Conservation (phyloP, 1,140 invertebrate species). For the Akabosia matsudoensis region DNA sequence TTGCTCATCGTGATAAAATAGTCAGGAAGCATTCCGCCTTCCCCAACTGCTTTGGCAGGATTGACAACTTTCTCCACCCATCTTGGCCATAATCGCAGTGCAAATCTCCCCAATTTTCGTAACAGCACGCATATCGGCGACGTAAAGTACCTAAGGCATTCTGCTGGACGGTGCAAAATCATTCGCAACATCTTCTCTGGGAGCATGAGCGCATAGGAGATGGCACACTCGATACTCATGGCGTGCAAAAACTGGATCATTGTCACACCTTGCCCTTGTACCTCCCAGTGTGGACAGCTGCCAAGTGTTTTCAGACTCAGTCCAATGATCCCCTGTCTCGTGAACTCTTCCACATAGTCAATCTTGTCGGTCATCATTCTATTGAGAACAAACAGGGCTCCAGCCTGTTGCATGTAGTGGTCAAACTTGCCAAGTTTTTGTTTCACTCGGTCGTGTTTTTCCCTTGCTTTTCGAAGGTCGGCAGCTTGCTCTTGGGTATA, state of each 20-base stretch:
- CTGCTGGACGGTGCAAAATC: neutral
- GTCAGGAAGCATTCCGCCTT: neutral
- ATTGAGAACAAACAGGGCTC: conserved; percentile 14
- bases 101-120: conserved; percentile 5
- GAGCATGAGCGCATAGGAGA: conserved; percentile 12
- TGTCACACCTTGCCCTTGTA: conserved; percentile 23
- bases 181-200: neutral
- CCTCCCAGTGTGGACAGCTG: conserved; percentile 20
- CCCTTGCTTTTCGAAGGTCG: neutral
- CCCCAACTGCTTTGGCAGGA: neutral
- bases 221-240: conserved; percentile 12
- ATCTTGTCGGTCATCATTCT: conserved; percentile 23
- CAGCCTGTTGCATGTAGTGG: conserved; percentile 18
- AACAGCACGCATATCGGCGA: conserved; percentile 6
- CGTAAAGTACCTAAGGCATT: conserved; percentile 15
- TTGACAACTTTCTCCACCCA: conserved; percentile 9
- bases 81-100: neutral
- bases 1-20: neutral
- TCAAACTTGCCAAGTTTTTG: neutral
- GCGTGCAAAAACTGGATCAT: conserved; percentile 18
- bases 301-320: conserved; percentile 7
- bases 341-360: conserved; percentile 5
- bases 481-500: neutral
- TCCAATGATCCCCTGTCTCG: neutral
- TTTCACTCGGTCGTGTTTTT: neutral